phyloP scores from a whole-genome alignment of 2,888 invertebrate genomes.

The Dione vanillae region DNA sequence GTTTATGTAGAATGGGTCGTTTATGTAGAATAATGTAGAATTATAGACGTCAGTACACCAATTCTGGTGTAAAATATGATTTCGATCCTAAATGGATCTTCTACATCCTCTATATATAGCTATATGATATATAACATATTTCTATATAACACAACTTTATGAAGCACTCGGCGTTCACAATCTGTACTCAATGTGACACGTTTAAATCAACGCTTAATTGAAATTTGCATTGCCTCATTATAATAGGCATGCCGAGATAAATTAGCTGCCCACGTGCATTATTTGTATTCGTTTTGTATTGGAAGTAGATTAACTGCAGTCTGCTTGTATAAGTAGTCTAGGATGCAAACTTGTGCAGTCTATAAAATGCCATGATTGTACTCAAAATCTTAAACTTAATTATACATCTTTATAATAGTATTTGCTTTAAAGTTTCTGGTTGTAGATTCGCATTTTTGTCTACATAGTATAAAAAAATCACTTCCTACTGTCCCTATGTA shows the following conservation, averaged over 20 bases:
- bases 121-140: too few species aligned
- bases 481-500: too few species aligned
- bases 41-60: too few species aligned
- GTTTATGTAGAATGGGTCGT: too few species aligned
- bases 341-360: not conserved
- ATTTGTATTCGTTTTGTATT: slow-evolving; percentile 37
- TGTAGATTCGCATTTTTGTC: not conserved
- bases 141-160: too few species aligned
- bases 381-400: not conserved
- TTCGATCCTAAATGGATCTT: too few species aligned
- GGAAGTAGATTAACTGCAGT: slow-evolving; percentile 35
- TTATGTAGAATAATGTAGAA: too few species aligned
- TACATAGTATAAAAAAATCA: too few species aligned
- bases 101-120: too few species aligned
- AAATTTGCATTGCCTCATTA: slow-evolving; percentile 32
- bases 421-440: not conserved
- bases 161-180: not conserved
- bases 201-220: slow-evolving; percentile 19
- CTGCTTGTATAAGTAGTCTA: slow-evolving; percentile 25
- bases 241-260: slow-evolving; percentile 26
- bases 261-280: slow-evolving; percentile 36
- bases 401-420: too few species aligned
- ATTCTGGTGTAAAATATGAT: too few species aligned
- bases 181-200: not conserved
- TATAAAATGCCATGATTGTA: not conserved